Conservation (phyloP, 2,113 vertebrate species). For the Motacilla tschutschensis region DNA sequence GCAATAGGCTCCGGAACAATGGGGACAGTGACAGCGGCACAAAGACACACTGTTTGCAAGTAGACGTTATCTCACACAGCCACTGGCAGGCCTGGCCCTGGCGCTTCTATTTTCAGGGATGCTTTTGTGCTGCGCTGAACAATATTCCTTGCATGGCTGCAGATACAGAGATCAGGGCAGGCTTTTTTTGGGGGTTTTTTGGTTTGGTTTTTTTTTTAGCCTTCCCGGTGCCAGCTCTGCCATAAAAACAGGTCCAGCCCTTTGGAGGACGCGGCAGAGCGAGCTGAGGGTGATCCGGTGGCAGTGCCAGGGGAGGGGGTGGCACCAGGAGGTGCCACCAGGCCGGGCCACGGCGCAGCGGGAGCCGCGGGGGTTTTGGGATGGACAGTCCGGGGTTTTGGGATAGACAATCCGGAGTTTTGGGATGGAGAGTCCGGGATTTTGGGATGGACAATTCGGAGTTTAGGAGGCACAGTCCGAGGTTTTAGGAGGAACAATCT, state of each 20-base stretch:
- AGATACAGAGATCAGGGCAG: slow-evolving; percentile 75
- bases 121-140: slow-evolving; percentile 91
- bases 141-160: slow-evolving; percentile 87
- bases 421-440: too few relatives aligned
- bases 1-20: slow-evolving; percentile 96
- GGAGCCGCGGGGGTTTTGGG: not conserved
- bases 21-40: slow-evolving; percentile 97
- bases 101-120: slow-evolving; percentile 95
- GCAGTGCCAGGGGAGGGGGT: not conserved
- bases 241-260: not conserved
- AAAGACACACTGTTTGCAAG: slow-evolving; percentile 96
- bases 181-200: not conserved
- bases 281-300: rapidly evolving
- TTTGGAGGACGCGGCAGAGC: not conserved
- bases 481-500: too few relatives aligned
- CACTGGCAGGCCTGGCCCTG: slow-evolving; percentile 93
- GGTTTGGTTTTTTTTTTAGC: not conserved
- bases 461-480: too few relatives aligned
- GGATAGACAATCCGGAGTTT: too few relatives aligned
- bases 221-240: not conserved
- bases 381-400: rapidly evolving
- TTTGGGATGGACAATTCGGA: too few relatives aligned
- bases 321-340: not conserved
- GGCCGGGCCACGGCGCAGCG: not conserved
- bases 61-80: slow-evolving; percentile 99